Conservation (phyloP, 2,888 invertebrate species). For the Noctua comes region DNA sequence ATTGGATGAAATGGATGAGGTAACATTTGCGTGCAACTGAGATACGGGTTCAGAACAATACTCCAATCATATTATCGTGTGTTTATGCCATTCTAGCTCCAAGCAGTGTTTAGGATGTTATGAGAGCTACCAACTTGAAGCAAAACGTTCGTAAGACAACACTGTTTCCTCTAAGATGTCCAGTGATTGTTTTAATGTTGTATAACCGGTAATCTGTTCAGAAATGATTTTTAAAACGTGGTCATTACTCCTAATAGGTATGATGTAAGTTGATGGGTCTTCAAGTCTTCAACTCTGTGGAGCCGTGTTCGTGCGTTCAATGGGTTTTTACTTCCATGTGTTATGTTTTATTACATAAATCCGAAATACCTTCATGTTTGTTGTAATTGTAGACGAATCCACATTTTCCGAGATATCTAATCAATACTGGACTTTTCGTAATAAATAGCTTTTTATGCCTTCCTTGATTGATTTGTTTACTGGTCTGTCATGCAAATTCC, state of each 20-base stretch:
- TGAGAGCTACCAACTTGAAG: slow-evolving; percentile 18
- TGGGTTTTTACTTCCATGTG: slow-evolving; percentile 40
- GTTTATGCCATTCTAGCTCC: slow-evolving; percentile 19
- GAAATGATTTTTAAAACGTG: slow-evolving; percentile 59
- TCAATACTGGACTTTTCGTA: slow-evolving; percentile 6
- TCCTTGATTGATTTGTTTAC: slow-evolving; percentile 2
- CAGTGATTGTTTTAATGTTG: slow-evolving; percentile 55
- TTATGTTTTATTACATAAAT: slow-evolving; percentile 61
- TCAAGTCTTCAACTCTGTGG: slow-evolving; percentile 37
- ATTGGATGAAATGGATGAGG: slow-evolving; percentile 47
- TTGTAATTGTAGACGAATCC: slow-evolving; percentile 19
- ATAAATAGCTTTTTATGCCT: background rate
- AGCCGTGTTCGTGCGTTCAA: slow-evolving; percentile 44
- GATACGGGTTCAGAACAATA: slow-evolving; percentile 39
- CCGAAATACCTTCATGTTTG: slow-evolving; percentile 29
- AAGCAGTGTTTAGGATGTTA: slow-evolving; percentile 15
- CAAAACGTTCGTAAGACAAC: slow-evolving; percentile 23
- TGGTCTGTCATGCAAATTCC: background rate
- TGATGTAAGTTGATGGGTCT: slow-evolving; percentile 60
- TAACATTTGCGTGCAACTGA: slow-evolving; percentile 43
- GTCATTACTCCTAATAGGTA: slow-evolving; percentile 60
- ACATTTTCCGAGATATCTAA: slow-evolving; percentile 46
- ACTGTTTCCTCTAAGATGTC: slow-evolving; percentile 36
- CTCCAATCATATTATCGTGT: slow-evolving; percentile 21
- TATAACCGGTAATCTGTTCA: slow-evolving; percentile 55